Evolutionary conservation across 2,888 invertebrate genomes (phyloP).

Genomic region (Sipunculus nudus): DNA sequence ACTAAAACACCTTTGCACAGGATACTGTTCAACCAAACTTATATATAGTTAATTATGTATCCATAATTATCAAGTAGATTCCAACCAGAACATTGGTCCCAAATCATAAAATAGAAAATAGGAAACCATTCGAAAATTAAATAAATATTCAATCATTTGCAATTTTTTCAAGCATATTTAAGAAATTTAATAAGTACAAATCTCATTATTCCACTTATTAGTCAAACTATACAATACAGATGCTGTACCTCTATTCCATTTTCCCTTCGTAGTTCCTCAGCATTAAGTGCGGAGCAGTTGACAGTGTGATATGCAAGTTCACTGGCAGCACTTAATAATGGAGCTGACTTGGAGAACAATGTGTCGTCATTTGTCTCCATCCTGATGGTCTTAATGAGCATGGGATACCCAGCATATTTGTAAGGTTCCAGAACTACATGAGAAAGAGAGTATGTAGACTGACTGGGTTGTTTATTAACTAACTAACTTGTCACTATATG

Average conservation of each 20-base stretch:
- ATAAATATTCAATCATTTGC: too few species aligned
- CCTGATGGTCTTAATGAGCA: slow-evolving; percentile 92
- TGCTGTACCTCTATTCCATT: slow-evolving; percentile 87
- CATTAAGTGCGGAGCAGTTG: slow-evolving; percentile 94
- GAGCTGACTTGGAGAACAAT: slow-evolving; percentile 83
- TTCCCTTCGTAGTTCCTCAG: slow-evolving; percentile 94
- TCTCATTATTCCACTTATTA: too few species aligned
- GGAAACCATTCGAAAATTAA: too few species aligned
- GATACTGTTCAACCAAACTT: too few species aligned
- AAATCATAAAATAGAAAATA: too few species aligned
- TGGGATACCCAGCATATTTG: slow-evolving; percentile 99
- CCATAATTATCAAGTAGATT: too few species aligned
- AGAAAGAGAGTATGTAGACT: neutral
- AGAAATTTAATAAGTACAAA: too few species aligned
- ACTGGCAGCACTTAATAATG: slow-evolving; percentile 84
- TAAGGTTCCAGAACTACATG: slow-evolving; percentile 79
- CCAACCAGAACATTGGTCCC: too few species aligned
- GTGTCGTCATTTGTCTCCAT: slow-evolving; percentile 92
- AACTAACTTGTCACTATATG: neutral
- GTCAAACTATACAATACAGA: too few species aligned
- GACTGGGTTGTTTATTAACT: neutral
- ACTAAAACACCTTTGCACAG: too few species aligned
- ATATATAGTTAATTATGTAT: too few species aligned
- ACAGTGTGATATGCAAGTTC: slow-evolving; percentile 93
- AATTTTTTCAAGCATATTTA: too few species aligned